Evolutionary conservation across 1,140 invertebrate genomes (phyloP).

Genomic region (Muscidifurax raptorellus): DNA sequence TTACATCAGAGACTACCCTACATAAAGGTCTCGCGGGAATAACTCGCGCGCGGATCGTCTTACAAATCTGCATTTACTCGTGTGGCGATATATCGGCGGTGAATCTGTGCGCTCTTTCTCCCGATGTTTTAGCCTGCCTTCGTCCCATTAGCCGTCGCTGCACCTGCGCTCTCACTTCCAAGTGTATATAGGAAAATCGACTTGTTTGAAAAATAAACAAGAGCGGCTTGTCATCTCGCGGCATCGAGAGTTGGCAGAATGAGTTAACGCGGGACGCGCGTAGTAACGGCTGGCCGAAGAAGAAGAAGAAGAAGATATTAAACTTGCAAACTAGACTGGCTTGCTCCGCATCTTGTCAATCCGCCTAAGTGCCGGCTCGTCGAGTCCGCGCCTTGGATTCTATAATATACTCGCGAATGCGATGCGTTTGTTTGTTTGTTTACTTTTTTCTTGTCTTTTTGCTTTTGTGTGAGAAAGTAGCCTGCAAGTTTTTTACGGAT

Average conservation of each 20-base stretch:
- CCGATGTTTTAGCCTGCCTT: not conserved
- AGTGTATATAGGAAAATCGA: not conserved
- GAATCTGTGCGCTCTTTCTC: not conserved
- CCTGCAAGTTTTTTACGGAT: not conserved
- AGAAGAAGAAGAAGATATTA: not conserved
- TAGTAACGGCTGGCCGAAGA: too few relatives aligned
- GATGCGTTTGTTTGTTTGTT: not conserved
- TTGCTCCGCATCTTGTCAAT: not conserved
- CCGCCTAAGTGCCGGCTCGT: not conserved
- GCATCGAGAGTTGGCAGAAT: not conserved
- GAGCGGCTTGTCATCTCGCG: not conserved
- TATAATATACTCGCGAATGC: not conserved
- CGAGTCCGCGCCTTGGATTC: not conserved
- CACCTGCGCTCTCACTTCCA: not conserved
- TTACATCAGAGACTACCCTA: not conserved
- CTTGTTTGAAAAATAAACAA: not conserved
- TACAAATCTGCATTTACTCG: not conserved
- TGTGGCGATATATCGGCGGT: not conserved
- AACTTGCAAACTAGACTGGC: not conserved
- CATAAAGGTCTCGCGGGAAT: not conserved
- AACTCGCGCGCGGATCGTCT: not conserved
- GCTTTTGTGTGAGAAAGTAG: not conserved
- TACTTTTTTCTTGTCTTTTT: not conserved
- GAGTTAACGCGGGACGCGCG: not conserved
- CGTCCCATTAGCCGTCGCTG: not conserved